phyloP scores from a whole-genome alignment of 2,888 invertebrate genomes.

The Agrilus mali region DNA sequence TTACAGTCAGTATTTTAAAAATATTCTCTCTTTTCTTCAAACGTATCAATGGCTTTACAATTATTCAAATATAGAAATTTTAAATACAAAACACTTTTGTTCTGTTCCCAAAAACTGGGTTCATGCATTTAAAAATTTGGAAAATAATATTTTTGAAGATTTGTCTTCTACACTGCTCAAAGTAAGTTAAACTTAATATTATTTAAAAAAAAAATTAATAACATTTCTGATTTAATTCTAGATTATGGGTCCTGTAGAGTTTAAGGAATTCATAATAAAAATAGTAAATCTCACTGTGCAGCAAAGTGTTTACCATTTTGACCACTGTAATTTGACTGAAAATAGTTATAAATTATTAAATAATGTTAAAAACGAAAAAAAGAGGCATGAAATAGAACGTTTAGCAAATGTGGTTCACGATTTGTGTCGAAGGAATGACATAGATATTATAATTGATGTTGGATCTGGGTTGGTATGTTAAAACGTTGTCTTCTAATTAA shows the following conservation, averaged over 20 bases:
- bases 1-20: slow-evolving; percentile 39
- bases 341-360: too few species aligned
- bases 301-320: too few species aligned
- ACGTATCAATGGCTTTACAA: slow-evolving; percentile 50
- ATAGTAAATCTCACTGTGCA: slow-evolving; percentile 9
- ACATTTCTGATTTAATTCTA: slow-evolving; percentile 21
- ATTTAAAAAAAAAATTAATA: not conserved
- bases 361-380: slow-evolving; percentile 38
- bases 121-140: slow-evolving; percentile 31
- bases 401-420: slow-evolving; percentile 43
- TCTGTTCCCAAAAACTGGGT: slow-evolving; percentile 42
- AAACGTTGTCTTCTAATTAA: not conserved
- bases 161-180: slow-evolving; percentile 7
- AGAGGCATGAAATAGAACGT: slow-evolving; percentile 55
- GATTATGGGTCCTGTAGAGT: slow-evolving; percentile 30
- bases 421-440: slow-evolving; percentile 35
- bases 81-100: slow-evolving; percentile 41
- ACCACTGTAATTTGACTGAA: too few species aligned
- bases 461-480: slow-evolving; percentile 59
- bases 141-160: too few species aligned
- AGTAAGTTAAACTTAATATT: slow-evolving; percentile 15
- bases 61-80: slow-evolving; percentile 50
- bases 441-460: slow-evolving; percentile 52
- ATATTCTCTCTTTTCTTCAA: slow-evolving; percentile 42
- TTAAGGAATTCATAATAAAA: slow-evolving; percentile 30